Percentiles rank a stretch among this genome's conserved stretches.
Evolutionary conservation across 2,113 vertebrate species (phyloP).

Genomic region (Nettapus auritus): DNA sequence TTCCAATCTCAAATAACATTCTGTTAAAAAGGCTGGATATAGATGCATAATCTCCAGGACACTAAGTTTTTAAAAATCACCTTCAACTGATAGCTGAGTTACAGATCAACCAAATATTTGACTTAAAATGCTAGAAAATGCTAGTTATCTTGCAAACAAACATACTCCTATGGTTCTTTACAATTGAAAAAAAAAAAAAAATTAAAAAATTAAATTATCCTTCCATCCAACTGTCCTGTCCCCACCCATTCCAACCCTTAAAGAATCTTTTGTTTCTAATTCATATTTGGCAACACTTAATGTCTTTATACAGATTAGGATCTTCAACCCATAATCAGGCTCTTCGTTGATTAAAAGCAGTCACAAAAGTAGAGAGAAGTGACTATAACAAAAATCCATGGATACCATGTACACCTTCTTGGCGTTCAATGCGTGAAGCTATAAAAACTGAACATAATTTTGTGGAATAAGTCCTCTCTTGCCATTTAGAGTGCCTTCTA

Average conservation of each 20-base stretch:
- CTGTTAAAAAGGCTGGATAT: neutral
- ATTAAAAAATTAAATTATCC: neutral
- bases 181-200: neutral
- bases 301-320: slow-evolving; percentile 15
- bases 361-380: slow-evolving; percentile 51
- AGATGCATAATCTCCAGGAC: neutral
- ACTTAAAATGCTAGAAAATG: neutral
- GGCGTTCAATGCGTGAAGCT: slow-evolving; percentile 56
- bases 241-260: neutral
- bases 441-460: slow-evolving; percentile 96
- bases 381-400: slow-evolving; percentile 78
- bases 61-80: neutral
- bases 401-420: slow-evolving; percentile 85
- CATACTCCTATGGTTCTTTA: neutral
- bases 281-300: slow-evolving; percentile 34
- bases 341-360: slow-evolving; percentile 60
- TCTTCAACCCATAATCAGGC: slow-evolving; percentile 31
- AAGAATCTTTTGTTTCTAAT: neutral
- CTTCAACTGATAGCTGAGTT: neutral
- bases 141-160: neutral
- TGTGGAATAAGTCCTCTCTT: slow-evolving; percentile 96
- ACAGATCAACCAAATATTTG: neutral
- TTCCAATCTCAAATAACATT: neutral
- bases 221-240: neutral
- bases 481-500: slow-evolving; percentile 95